Base-by-base conservation (phyloP, 2,113 vertebrate species). In the Silurus meridionalis region DNA sequence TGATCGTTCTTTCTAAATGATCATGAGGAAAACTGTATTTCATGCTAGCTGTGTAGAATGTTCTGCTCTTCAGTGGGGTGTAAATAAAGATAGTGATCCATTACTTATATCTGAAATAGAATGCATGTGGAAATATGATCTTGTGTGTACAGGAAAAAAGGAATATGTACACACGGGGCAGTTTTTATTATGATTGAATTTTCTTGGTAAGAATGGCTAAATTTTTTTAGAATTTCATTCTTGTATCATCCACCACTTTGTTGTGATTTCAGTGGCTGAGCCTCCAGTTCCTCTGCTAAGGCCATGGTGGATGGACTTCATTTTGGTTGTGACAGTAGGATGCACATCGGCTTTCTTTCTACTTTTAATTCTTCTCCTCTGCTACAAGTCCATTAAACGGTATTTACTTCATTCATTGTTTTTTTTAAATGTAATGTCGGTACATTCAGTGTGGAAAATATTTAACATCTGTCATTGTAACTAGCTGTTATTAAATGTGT, bases 301-400 rank as follows among this genome's bases (percentile, higher is more conserved):
- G 85, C 96, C 96, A 86, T 99, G 97, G 97, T 97, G 97, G 97
- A 96, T 94, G 64, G 96, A 97, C 91, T 93, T 97, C 90, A 89
- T 96, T 90, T 96, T 97, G 86, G 90, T 96, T 75, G 93, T 96
- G 50, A 97, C 97, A 0, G 96, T 97, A 86, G 95, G 96, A 88
- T 97, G 96, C 4, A 91, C 96, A 90, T 97, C 96, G 55, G 92
- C 96, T 80, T 94, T 97, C 89, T 96, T 99, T 88, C 96, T 99
- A 88, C 94, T 97, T 25, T 92, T 98, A 93, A 96, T 97, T 88
- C 95, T 97, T 94, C 97, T 98, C 94, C 97, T 99, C 94, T 99
- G 97, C 94, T 99, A 98, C 96, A 99, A 99, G 95, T 97, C 98
- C 94, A 98, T 99, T 93, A 99, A 99, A 93, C 97, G 98, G 98